Conservation (phyloP, 2,888 invertebrate species). For the Cheilosia grossa region DNA sequence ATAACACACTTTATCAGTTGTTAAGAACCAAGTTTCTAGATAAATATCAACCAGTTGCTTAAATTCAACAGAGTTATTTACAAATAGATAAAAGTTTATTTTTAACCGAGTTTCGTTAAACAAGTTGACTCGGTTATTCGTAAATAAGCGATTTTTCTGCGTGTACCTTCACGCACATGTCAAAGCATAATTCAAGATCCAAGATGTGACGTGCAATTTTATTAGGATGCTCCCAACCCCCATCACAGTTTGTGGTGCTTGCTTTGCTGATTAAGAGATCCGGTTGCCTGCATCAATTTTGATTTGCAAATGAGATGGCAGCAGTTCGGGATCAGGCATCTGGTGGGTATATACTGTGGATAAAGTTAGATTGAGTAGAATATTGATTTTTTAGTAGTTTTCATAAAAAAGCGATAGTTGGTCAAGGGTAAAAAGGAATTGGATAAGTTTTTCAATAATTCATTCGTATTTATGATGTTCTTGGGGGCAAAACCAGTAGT, state of each 20-base stretch:
- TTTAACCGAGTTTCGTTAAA: no score
- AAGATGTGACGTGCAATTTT: constrained; percentile 65
- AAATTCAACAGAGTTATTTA: no score
- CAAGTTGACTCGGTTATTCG: no score
- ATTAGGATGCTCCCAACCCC: constrained; percentile 30
- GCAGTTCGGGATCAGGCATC: not conserved
- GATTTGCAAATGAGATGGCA: constrained; percentile 50
- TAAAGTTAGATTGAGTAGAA: constrained; percentile 64
- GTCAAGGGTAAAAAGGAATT: constrained; percentile 16
- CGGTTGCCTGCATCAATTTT: constrained; percentile 54
- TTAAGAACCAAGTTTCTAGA: no score
- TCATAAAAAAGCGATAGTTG: constrained; percentile 6
- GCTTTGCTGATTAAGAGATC: constrained; percentile 55
- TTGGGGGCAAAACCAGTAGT: not conserved
- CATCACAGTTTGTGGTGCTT: constrained; percentile 23
- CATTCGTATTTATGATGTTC: constrained; percentile 47
- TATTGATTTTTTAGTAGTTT: constrained; percentile 41
- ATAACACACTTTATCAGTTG: no score
- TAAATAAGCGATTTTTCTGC: no score
- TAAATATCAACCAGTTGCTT: no score
- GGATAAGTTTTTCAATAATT: constrained; percentile 67
- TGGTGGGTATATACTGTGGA: not conserved
- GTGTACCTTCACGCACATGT: constrained; percentile 1
- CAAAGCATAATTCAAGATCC: constrained; percentile 65
- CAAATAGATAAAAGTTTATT: no score